Evolutionary conservation across 2,797 vertebrate genomes (phyloP), one percentile per base, ranked within the genome.

Genomic region (Sebastolobus altivelis): DNA sequence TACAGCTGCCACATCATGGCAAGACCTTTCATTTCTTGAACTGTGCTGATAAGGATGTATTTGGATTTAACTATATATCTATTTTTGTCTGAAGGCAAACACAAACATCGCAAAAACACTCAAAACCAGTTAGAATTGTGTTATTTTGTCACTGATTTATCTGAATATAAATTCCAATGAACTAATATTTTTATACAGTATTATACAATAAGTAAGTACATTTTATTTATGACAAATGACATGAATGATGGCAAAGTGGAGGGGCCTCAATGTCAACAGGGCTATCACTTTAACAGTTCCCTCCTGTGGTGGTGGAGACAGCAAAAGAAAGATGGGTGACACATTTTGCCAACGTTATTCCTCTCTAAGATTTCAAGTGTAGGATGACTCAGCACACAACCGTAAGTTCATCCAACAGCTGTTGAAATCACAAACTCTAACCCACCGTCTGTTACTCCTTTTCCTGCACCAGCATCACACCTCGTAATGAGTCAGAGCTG

Each of bases 381-480:
- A 27, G 8, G 43, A 63, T 87, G 87, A 83, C 49, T 82, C 77
- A n/a, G 56, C 38, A 11, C 43, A 78, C 27, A 73, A 56, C 66
- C 63, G 54, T 3, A 65, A 58, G 70, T 87, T 90, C 55, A 72
- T 31, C 37, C 12, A 79, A 33, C 80, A 86, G 80, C 85, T 88
- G 78, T 77, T 72, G 63, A 80, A 85, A 77, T 86, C 55, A 73
- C 60, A 78, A 74, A 71, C 70, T 61, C 33, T 33, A 65, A 77
- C 54, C 52, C 20, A 46, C 81, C 71, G 83, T 85, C 86, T 86
- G 81, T 75, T 77, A n/a, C 33, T 55, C 18, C 6, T 61, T 71
- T 81, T 70, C 54, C 38, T 71, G 60, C 46, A 29, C 33, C 27
- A 12, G 59, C 76, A 55, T 81, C 61, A 59, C 65, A 59, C 16